Conservation (phyloP, 1,140 invertebrate species). For the Apis cerana region DNA sequence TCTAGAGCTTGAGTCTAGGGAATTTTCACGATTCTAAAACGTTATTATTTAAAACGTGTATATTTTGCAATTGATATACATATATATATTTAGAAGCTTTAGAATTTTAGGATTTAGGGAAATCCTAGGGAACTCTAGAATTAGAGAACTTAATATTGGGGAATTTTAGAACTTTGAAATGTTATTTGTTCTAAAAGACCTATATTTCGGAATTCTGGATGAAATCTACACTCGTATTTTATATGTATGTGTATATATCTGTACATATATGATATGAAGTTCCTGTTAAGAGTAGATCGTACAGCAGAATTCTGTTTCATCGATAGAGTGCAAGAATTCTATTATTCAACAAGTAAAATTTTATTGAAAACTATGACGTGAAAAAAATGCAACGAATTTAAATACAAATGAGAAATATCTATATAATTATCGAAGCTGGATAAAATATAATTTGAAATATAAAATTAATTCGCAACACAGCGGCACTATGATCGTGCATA, state of each 20-base stretch:
- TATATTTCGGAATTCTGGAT: background rate
- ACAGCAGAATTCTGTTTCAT: conserved; percentile 24
- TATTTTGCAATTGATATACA: background rate
- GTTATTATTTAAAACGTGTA: background rate
- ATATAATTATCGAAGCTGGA: background rate
- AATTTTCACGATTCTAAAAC: background rate
- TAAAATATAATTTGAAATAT: background rate
- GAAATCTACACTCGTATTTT: too few relatives aligned
- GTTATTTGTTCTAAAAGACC: background rate
- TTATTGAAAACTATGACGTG: background rate
- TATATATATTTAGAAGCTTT: too few relatives aligned
- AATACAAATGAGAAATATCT: background rate
- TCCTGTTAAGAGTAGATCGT: too few relatives aligned
- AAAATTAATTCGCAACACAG: background rate
- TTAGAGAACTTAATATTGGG: too few relatives aligned
- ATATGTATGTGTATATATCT: too few relatives aligned
- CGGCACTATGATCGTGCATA: background rate
- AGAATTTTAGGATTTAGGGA: background rate
- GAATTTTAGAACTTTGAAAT: background rate
- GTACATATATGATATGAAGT: background rate
- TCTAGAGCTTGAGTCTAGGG: background rate
- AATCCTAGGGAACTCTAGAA: background rate
- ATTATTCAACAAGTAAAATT: background rate
- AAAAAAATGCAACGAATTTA: background rate
- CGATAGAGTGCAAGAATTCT: conserved; percentile 10